Conservation (phyloP, 2,888 invertebrate genomes). For the Stenodema calcarata region DNA sequence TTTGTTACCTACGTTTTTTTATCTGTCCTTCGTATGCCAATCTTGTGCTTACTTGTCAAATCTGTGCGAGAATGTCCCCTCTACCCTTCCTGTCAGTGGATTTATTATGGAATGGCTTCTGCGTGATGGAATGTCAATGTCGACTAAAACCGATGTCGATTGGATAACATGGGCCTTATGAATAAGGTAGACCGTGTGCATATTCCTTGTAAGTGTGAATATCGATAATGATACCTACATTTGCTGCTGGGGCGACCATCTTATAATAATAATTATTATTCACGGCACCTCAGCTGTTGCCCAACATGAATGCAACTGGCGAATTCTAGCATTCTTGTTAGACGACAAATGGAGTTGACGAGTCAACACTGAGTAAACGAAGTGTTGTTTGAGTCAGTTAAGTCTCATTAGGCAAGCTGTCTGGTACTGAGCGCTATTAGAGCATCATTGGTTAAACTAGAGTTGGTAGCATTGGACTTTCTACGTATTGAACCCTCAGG, state of each 20-base stretch:
- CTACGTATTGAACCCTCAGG: too few species aligned
- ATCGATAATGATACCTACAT: neutral
- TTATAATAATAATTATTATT: too few species aligned
- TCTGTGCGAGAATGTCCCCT: neutral
- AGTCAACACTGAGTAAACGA: too few species aligned
- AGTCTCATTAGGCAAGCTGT: too few species aligned
- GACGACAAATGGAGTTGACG: too few species aligned
- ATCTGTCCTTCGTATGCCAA: neutral
- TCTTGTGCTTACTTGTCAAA: neutral
- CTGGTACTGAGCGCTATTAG: too few species aligned
- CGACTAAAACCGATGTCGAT: neutral
- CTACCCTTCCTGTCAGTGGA: neutral
- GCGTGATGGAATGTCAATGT: slow-evolving; percentile 10
- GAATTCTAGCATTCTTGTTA: too few species aligned
- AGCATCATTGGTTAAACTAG: too few species aligned
- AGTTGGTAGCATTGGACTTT: too few species aligned
- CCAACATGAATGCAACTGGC: too few species aligned
- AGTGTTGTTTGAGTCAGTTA: too few species aligned
- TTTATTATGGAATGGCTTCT: slow-evolving; percentile 6
- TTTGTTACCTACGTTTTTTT: neutral
- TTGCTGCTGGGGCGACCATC: neutral
- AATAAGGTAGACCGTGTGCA: neutral
- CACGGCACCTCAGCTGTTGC: too few species aligned
- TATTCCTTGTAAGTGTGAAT: neutral
- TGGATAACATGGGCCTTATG: neutral